Base-by-base conservation (phyloP, 1,140 invertebrate species). In the Drosophila arizonae region DNA sequence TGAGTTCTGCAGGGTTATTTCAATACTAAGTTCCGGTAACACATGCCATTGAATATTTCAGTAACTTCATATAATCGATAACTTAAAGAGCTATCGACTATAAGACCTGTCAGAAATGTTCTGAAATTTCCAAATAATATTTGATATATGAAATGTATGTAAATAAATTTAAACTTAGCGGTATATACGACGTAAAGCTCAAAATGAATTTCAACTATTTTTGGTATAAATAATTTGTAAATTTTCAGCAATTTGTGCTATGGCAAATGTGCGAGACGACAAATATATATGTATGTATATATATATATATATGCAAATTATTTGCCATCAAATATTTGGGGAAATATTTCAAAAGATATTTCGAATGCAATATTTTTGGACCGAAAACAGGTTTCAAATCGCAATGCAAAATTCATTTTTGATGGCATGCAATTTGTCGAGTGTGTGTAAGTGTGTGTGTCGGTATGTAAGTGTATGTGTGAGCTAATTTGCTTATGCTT, bases 391-490 rank as follows among this genome's bases (percentile, higher is more conserved):
- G 24, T 51, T 78, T 71, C 62, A 79, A 81, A 81, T 75, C 68
- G 66, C 72, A 86, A 78, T 72, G 65, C 60, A 67, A 15, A 79
- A 86, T 86, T 71, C 64, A 82, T 81, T 86, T 86, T 87, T 87
- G 68, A 86, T 81, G 76, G 58, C 81, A 81, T 45, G 28, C 28
- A 30, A 30, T 30, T 30, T 30, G 48, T 15, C 41, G 46, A 43
- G 24, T 72, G 36, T 58, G 41, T 61, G 36, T 74, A 39, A 36
- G 48, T 75, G 45, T 63, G 67, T 58, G 41, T 61, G 45, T 75
- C 33, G 57, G 67, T 64, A 10, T 39, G 36, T 74, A 39, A 36
- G 48, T 75, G 45, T 63, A 64, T 39, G 36, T 39, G 36, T 57
- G 50, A 41, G 82, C 75, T 85, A 86, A 86, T 86, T 87, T 87